These are phyloP conservation scores for Ephydatia muelleri DNA, from an alignment of 37 sponge, comb jelly and placozoan genomes.

Conservation along the genomic window DNA sequence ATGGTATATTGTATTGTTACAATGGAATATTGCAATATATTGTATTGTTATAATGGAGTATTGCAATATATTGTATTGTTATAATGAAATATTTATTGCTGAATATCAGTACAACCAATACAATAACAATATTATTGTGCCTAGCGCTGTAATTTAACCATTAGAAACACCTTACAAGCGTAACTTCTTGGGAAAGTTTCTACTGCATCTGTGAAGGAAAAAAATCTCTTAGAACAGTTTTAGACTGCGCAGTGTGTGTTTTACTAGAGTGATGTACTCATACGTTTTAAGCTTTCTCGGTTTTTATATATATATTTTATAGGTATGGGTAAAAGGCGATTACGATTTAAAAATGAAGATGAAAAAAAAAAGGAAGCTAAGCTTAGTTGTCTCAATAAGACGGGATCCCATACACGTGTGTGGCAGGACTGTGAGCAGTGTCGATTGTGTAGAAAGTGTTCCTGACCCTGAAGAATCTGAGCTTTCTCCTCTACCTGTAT, in stretches of 20 bases:
- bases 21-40: too few relatives aligned
- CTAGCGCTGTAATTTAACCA: too few relatives aligned
- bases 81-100: too few relatives aligned
- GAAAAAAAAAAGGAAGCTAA: not conserved
- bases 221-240: conserved; percentile 1
- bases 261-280: not conserved
- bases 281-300: not conserved
- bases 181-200: not conserved
- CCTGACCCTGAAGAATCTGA: not conserved
- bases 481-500: not conserved
- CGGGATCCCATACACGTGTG: conserved; percentile 1
- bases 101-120: too few relatives aligned
- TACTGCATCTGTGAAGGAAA: conserved; percentile 1
- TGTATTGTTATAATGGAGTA: too few relatives aligned
- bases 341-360: conserved; percentile 1
- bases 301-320: not conserved
- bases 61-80: too few relatives aligned
- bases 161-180: not conserved
- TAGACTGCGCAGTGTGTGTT: not conserved
- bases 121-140: too few relatives aligned
- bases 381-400: conserved; percentile 1
- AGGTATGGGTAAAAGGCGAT: conserved; percentile 1
- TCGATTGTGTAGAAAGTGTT: not conserved
- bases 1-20: too few relatives aligned
- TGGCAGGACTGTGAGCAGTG: conserved; percentile 1